A percentile compares a stretch with the other conserved stretches of the same genome.
Evolutionary conservation across 2,888 invertebrate species (phyloP).

Genomic region (Platycnemis pennipes): DNA sequence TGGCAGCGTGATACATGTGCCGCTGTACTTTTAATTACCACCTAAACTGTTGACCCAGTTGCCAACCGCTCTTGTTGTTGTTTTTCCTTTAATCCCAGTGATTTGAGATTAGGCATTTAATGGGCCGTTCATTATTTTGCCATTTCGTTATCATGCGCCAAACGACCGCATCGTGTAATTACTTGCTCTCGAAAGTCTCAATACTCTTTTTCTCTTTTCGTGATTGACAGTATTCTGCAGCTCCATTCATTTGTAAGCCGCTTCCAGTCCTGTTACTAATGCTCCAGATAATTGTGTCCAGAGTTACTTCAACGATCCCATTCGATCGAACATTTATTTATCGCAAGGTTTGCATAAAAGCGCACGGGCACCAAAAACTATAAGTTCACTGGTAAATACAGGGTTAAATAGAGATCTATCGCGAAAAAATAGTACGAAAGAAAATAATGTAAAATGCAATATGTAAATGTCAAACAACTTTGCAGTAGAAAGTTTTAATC

Average conservation of each 20-base stretch:
- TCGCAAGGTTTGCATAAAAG: neutral
- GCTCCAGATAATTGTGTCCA: neutral
- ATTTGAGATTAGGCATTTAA: conserved; percentile 30
- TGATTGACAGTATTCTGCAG: neutral
- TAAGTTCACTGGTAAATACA: too few species aligned
- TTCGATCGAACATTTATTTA: neutral
- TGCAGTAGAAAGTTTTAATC: too few species aligned
- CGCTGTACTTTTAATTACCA: conserved; percentile 22
- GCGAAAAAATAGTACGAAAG: too few species aligned
- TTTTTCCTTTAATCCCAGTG: neutral
- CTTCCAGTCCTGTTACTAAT: neutral
- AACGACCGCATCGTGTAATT: neutral
- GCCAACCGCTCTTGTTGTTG: neutral
- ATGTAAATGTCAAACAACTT: too few species aligned
- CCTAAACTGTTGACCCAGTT: conserved; percentile 31
- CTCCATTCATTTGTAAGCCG: neutral
- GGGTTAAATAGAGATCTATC: too few species aligned
- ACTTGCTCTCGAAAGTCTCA: neutral
- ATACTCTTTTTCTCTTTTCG: neutral
- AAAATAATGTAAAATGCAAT: too few species aligned
- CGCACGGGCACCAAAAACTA: too few species aligned
- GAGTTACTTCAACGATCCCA: neutral
- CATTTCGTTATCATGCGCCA: conserved; percentile 20
- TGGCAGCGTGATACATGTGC: neutral
- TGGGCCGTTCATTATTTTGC: conserved; percentile 28